Evolutionary conservation across 2,797 vertebrate genomes (phyloP), one percentile per base, ranked within the genome.

Genomic region (Gallinago nigripennis): DNA sequence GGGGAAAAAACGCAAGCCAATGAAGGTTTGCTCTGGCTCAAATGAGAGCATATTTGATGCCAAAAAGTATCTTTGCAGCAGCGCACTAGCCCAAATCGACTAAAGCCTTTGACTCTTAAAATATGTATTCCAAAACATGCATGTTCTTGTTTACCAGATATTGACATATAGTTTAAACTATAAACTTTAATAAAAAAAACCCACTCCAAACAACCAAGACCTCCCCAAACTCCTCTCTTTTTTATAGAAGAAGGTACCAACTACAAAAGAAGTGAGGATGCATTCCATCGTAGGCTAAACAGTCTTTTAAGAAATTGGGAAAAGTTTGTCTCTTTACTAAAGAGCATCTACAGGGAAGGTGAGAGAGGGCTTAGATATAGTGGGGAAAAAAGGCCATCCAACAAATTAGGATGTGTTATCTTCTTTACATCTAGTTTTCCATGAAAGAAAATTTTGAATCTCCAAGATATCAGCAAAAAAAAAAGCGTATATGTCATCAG

Each of bases 1-100:
- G 51, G 60, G 4, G 3, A 4, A 86, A 12, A 39, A 85, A 92
- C 81, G 86, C 87, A 96, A 86, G 79, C 70, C 82, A 80, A 9
- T 39, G 75, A 96, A 79, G 69, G 63, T 88, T 93, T 84, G 75
- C 81, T 95, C 81, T 93, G 94, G 69, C 90, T 95, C 37, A 90
- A 76, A 24, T 37, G 58, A 78, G 81, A 63, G 51, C 3, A 8
- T 51, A 37, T 60, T 88, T 82, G 46, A 56, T 97, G 83, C 92
- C 93, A 96, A 63, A 78, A 96, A 76, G 68, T 60, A 16, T 91
- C 56, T 73, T 73, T 90, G 31, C 39, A 89, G 58, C 80, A 88
- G 54, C 39, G 50, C 63, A 88, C 46, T 76, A 41, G 30, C 57
- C 90, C 14, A 16, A 82, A 79, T 76, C 56, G 45, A 0, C 75